These are phyloP conservation scores for Mylabris phalerata DNA, from an alignment of 1,140 invertebrate species.

Conservation along the genomic window DNA sequence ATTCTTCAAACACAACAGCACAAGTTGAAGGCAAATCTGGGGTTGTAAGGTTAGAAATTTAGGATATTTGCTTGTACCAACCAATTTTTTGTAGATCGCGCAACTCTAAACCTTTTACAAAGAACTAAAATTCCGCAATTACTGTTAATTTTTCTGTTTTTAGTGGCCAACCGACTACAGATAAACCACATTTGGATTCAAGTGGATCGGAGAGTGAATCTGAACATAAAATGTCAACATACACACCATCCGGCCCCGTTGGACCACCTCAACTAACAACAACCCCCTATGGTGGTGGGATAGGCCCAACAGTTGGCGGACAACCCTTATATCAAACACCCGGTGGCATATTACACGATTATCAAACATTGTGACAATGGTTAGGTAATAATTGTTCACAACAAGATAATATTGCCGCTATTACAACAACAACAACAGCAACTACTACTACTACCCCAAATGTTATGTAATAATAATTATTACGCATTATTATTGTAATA, in stretches of 20 bases:
- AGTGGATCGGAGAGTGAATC: constrained; percentile 40
- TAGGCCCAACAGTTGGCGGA: constrained; percentile 29
- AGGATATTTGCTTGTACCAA: too few species aligned
- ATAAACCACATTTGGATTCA: constrained; percentile 39
- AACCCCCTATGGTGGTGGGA: background rate
- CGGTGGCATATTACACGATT: constrained; percentile 38
- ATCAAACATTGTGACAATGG: constrained; percentile 43
- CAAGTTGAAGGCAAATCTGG: too few species aligned
- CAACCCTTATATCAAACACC: constrained; percentile 39
- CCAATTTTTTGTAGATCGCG: too few species aligned
- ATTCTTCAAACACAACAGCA: too few species aligned
- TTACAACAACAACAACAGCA: background rate
- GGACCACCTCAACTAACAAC: constrained; percentile 23
- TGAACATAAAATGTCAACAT: constrained; percentile 32
- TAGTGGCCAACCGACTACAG: constrained; percentile 34
- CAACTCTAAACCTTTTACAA: too few species aligned
- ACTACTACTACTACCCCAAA: background rate
- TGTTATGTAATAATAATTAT: background rate
- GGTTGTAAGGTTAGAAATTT: constrained; percentile 1
- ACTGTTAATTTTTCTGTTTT: background rate
- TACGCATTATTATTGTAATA: background rate
- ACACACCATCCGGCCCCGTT: constrained; percentile 22
- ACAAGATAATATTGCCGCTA: background rate
- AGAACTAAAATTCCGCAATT: too few species aligned
- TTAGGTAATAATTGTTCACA: constrained; percentile 13